Evolutionary conservation across 2,797 vertebrate species (phyloP).

Genomic region (Cheirogaleus major): DNA sequence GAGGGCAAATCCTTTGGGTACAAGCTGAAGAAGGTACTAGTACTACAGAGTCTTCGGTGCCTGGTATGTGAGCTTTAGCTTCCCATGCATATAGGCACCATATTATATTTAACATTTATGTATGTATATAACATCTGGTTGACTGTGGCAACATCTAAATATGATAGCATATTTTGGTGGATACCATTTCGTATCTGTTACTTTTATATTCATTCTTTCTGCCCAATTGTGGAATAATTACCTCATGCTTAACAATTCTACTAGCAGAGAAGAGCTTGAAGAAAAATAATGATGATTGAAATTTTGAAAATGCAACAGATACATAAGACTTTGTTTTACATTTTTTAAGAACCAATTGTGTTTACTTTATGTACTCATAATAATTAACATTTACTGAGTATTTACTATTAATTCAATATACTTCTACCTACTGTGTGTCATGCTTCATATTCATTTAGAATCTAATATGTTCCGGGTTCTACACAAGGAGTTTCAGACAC

Average conservation of each 20-base stretch:
- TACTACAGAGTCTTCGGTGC: constrained; percentile 5
- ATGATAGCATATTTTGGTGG: not conserved
- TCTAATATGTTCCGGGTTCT: not conserved
- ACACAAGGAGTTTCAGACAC: not conserved
- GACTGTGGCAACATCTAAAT: not conserved
- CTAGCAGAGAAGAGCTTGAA: not conserved
- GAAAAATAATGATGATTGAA: constrained; percentile 19
- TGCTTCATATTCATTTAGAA: not conserved
- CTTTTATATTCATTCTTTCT: constrained; percentile 10
- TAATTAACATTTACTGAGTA: constrained; percentile 9
- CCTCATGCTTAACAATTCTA: constrained; percentile 13
- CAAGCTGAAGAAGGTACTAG: not conserved
- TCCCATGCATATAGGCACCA: not conserved
- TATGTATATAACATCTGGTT: not conserved
- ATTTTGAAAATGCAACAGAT: constrained; percentile 34
- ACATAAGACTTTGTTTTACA: not conserved
- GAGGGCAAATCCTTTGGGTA: not conserved
- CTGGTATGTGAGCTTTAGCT: not conserved
- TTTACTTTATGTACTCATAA: constrained; percentile 23
- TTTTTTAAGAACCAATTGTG: constrained; percentile 1
- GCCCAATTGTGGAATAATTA: not conserved
- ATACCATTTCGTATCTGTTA: not conserved
- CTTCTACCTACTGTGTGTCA: not conserved
- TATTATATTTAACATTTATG: not conserved
- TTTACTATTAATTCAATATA: not conserved